phyloP scores from a whole-genome alignment of 2,113 vertebrate genomes.

The Phodopus roborovskii region DNA sequence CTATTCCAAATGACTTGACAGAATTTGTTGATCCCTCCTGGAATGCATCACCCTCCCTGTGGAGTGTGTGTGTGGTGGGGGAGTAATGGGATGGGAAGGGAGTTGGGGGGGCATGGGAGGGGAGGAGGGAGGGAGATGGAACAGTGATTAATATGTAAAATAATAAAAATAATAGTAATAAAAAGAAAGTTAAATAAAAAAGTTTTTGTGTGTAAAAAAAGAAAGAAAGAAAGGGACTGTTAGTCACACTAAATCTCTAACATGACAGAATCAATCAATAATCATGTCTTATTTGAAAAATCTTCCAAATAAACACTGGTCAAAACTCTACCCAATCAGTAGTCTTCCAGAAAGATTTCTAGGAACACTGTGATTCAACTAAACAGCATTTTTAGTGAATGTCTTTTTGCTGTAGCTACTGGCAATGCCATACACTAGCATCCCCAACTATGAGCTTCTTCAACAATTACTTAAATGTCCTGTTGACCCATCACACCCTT shows the following conservation, averaged over 20 bases:
- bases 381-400: neutral
- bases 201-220: too few species aligned
- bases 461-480: neutral
- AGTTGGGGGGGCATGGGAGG: too few species aligned
- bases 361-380: neutral
- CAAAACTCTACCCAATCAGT: neutral
- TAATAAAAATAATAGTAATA: too few species aligned
- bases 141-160: too few species aligned
- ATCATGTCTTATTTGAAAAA: neutral
- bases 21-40: too few species aligned
- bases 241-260: neutral
- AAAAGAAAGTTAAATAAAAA: too few species aligned
- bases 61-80: too few species aligned
- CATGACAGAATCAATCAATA: neutral
- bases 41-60: too few species aligned
- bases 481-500: neutral
- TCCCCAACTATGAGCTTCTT: neutral
- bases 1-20: too few species aligned
- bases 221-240: too few species aligned
- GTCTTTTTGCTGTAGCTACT: neutral
- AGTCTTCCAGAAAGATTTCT: neutral
- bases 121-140: too few species aligned
- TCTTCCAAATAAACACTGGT: neutral
- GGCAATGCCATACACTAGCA: neutral
- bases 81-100: too few species aligned